Conservation (phyloP, 2,888 invertebrate species). For the Alitta virens region DNA sequence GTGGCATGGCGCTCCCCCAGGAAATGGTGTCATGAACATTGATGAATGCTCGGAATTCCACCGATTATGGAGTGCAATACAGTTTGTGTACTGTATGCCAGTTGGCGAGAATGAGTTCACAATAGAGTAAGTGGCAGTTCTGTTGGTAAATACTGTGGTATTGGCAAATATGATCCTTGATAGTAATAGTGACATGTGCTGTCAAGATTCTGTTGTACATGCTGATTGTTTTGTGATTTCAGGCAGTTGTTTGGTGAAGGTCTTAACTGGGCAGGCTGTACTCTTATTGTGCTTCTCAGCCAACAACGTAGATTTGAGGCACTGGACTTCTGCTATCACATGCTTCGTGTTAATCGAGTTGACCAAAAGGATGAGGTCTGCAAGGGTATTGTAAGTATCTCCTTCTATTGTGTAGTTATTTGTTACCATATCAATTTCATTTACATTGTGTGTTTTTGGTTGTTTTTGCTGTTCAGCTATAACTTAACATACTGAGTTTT, state of each 20-base stretch:
- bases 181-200: no score
- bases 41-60: constrained; percentile 98
- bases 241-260: constrained; percentile 96
- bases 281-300: constrained; percentile 89
- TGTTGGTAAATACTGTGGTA: no score
- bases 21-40: constrained; percentile 91
- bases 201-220: no score
- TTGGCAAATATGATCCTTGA: no score
- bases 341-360: constrained; percentile 89
- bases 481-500: no score
- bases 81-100: constrained; percentile 97
- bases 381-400: constrained; percentile 85
- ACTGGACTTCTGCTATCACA: constrained; percentile 97
- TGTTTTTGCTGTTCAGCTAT: no score
- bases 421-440: background rate
- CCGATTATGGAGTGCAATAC: constrained; percentile 90
- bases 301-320: constrained; percentile 96
- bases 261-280: constrained; percentile 97
- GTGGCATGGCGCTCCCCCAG: constrained; percentile 74
- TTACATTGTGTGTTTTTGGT: no score
- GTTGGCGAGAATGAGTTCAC: constrained; percentile 94
- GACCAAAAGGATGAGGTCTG: constrained; percentile 94
- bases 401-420: background rate
- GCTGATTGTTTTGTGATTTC: no score
- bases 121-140: constrained; percentile 74